phyloP scores from a whole-genome alignment of 2,888 invertebrate genomes.

The Steinernema hermaphroditum region DNA sequence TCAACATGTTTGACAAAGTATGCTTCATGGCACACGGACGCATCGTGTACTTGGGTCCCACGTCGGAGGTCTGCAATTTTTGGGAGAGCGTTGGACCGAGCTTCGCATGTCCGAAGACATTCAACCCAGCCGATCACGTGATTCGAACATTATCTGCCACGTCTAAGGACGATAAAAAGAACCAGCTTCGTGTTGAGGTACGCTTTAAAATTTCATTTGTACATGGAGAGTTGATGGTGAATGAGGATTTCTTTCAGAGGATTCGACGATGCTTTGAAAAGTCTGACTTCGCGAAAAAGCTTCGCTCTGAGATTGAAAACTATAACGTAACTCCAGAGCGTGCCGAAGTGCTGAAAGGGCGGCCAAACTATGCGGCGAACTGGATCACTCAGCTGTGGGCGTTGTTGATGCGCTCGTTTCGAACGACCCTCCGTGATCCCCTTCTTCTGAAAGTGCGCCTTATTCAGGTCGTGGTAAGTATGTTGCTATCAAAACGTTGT shows the following conservation, averaged over 20 bases:
- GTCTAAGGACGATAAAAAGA: constrained; percentile 39
- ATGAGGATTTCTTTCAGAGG: constrained; percentile 23
- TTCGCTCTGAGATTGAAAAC: background rate
- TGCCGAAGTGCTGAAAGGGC: background rate
- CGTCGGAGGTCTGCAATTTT: constrained; percentile 48
- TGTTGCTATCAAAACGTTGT: background rate
- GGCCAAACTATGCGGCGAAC: constrained; percentile 76
- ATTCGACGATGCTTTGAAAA: constrained; percentile 38
- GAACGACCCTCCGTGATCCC: constrained; percentile 85
- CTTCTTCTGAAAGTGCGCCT: constrained; percentile 84
- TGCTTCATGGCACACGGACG: constrained; percentile 60
- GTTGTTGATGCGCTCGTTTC: constrained; percentile 86
- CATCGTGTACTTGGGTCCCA: constrained; percentile 53
- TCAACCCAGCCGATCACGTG: constrained; percentile 67
- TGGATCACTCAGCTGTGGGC: constrained; percentile 86
- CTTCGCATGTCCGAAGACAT: constrained; percentile 40
- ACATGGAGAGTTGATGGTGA: background rate
- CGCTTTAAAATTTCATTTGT: background rate
- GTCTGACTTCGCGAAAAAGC: constrained; percentile 27
- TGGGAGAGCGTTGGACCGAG: constrained; percentile 41
- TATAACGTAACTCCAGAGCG: background rate
- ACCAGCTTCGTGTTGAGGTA: constrained; percentile 6
- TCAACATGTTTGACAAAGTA: constrained; percentile 80
- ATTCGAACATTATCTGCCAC: constrained; percentile 54
- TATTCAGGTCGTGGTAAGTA: constrained; percentile 79